These are phyloP conservation scores for Callionymus lyra DNA, from an alignment of 2,113 vertebrate genomes.

Conservation along the genomic window DNA sequence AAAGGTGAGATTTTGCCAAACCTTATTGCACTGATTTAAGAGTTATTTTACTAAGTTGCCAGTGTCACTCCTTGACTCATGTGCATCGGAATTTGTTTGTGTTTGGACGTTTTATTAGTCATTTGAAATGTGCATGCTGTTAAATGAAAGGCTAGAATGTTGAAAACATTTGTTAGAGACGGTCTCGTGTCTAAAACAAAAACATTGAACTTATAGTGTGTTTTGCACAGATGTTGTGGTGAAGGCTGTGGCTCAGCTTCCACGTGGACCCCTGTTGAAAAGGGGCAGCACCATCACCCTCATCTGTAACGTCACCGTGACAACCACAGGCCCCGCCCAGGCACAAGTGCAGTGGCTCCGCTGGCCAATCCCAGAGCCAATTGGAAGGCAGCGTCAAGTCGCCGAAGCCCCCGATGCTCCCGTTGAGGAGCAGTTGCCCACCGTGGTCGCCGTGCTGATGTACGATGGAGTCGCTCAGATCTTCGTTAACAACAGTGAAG, in stretches of 20 bases:
- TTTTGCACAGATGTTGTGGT: conserved; percentile 65
- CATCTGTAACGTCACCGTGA: conserved; percentile 74
- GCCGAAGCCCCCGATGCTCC: not conserved
- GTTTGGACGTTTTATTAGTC: too few species aligned
- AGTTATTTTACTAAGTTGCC: too few species aligned
- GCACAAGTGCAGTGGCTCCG: conserved; percentile 74
- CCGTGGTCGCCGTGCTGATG: conserved; percentile 52
- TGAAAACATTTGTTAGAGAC: too few species aligned
- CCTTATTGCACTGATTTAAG: too few species aligned
- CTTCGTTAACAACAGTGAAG: conserved; percentile 52
- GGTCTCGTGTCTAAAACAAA: too few species aligned
- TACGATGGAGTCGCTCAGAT: conserved; percentile 61
- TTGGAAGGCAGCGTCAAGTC: conserved; percentile 1
- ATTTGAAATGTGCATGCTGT: too few species aligned
- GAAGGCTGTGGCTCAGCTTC: conserved; percentile 53
- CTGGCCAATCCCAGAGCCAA: conserved; percentile 29
- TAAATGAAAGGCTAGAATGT: too few species aligned
- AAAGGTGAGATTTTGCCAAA: conserved; percentile 81
- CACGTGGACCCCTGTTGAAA: conserved; percentile 64
- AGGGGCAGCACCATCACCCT: conserved; percentile 71
- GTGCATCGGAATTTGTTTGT: too few species aligned
- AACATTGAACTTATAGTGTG: not conserved
- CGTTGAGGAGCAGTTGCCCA: conserved; percentile 6
- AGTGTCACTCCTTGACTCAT: too few species aligned
- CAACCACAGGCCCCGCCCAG: conserved; percentile 55